These are phyloP conservation scores for Tetranychus piercei DNA, from an alignment of 2,888 invertebrate genomes.

Conservation along the genomic window DNA sequence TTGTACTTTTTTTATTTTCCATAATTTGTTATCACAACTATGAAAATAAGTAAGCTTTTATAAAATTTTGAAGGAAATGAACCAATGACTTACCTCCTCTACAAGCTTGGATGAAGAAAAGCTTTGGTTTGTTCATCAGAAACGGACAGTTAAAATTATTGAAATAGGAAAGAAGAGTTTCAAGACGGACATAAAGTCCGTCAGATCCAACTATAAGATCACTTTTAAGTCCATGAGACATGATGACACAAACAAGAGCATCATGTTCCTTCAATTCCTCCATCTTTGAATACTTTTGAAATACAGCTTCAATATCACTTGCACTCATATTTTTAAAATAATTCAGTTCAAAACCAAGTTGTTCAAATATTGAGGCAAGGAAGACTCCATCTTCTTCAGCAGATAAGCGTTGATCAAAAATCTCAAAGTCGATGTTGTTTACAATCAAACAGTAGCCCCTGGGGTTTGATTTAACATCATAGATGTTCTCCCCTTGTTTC, in stretches of 20 bases:
- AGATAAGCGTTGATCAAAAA: conserved; percentile 15
- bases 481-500: conserved; percentile 16
- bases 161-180: conserved; percentile 23
- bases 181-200: conserved; percentile 16
- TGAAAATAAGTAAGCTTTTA: too few relatives aligned
- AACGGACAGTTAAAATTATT: conserved; percentile 24
- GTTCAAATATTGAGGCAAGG: conserved; percentile 18
- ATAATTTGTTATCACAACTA: too few relatives aligned
- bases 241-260: conserved; percentile 22
- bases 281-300: conserved; percentile 16
- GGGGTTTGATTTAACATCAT: conserved; percentile 22
- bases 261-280: conserved; percentile 18
- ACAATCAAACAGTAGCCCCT: conserved; percentile 24
- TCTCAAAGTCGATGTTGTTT: conserved; percentile 24
- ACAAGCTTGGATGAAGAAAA: conserved; percentile 27
- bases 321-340: conserved; percentile 12
- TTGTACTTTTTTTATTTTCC: too few relatives aligned
- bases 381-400: conserved; percentile 23
- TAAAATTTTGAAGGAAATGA: neutral
- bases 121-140: conserved; percentile 24
- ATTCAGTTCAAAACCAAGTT: conserved; percentile 20
- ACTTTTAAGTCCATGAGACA: conserved; percentile 25
- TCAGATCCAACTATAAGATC: conserved; percentile 22
- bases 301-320: conserved; percentile 12
- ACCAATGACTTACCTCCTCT: conserved; percentile 21